Percentiles rank a stretch among this genome's conserved stretches.
phyloP scores from a whole-genome alignment of 2,113 vertebrate genomes.

The Nothoprocta perdicaria region DNA sequence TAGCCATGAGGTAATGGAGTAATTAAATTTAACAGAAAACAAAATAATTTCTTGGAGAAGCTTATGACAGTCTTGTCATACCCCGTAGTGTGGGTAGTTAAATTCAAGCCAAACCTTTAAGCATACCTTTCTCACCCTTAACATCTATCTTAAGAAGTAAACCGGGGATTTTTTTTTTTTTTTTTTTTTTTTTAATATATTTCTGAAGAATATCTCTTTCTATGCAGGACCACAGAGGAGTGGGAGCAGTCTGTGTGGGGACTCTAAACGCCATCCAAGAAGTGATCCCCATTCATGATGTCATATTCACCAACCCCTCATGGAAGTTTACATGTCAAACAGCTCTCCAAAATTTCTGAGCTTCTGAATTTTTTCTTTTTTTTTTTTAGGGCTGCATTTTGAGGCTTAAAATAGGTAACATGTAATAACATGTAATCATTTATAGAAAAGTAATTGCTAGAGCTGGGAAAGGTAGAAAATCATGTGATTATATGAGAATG shows the following conservation, averaged over 20 bases:
- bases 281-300: too few relatives aligned
- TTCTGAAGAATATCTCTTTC: not conserved
- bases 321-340: not conserved
- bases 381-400: not conserved
- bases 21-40: not conserved
- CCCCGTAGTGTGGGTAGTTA: not conserved
- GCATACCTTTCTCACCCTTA: not conserved
- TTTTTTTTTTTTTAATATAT: too few relatives aligned
- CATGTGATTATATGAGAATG: not conserved
- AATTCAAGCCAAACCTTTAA: not conserved
- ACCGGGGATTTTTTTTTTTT: not conserved
- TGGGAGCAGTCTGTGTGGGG: too few relatives aligned
- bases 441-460: constrained; percentile 19
- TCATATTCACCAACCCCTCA: rapidly evolving
- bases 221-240: not conserved
- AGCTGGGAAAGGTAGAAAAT: not conserved
- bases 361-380: too few relatives aligned
- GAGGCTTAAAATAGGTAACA: not conserved
- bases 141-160: not conserved
- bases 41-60: not conserved
- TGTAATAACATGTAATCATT: not conserved
- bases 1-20: not conserved
- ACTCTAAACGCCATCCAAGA: too few relatives aligned
- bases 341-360: not conserved
- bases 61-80: rapidly evolving